A percentile compares a stretch with the other conserved stretches of the same genome.
Evolutionary conservation across 2,797 vertebrate species (phyloP).

Genomic region (Octomys mimax): DNA sequence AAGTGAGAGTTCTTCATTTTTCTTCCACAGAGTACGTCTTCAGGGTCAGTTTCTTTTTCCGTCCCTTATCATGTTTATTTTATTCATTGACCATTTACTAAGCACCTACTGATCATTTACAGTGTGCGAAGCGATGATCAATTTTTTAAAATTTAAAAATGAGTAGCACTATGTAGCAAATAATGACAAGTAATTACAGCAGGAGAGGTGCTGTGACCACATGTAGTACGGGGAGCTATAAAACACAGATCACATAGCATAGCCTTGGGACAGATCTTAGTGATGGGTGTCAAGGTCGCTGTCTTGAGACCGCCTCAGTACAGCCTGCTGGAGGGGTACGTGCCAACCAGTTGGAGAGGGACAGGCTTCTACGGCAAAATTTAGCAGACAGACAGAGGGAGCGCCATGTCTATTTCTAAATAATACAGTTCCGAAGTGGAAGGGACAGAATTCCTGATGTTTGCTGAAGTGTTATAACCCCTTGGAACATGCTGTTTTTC

Average conservation of each 20-base stretch:
- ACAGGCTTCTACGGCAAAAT: neutral
- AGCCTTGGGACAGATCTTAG: neutral
- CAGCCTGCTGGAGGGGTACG: neutral
- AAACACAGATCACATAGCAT: neutral
- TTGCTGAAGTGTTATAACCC: constrained; percentile 72
- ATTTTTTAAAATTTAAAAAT: neutral
- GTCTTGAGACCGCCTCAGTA: neutral
- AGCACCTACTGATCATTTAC: neutral
- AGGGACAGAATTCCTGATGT: constrained; percentile 76
- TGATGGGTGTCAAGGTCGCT: neutral
- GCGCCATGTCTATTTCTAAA: constrained; percentile 46
- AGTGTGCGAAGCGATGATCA: neutral
- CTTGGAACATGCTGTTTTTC: constrained; percentile 69
- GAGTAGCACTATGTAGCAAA: neutral
- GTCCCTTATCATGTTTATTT: neutral
- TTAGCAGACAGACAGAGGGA: constrained; percentile 47
- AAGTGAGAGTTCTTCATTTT: neutral
- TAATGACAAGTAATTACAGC: neutral
- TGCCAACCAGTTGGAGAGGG: neutral
- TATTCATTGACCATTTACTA: neutral
- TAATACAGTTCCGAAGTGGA: constrained; percentile 63
- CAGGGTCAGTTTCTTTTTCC: neutral
- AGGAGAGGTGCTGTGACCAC: neutral
- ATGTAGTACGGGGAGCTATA: neutral
- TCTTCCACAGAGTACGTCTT: neutral